Base-by-base conservation (phyloP, 92 coral and sea anemone genomes). In the Parazoanthus darwini region DNA sequence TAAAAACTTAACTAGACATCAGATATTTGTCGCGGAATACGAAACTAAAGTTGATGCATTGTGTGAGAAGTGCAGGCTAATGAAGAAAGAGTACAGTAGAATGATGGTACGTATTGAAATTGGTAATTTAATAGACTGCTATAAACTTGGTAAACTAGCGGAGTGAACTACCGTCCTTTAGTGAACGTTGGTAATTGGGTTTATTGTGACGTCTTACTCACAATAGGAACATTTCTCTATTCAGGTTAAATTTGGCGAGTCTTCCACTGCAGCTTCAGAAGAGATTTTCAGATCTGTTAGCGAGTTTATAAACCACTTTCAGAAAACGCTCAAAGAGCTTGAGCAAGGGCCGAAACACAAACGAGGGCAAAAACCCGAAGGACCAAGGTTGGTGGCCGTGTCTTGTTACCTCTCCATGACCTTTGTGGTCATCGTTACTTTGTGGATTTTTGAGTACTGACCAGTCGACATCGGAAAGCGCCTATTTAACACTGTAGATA, bases 181-280 rank as follows among this genome's bases (percentile, higher is more conserved):
- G 8, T 46, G 51, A 46, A 46, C 51, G 51, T 46, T 46, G 8
- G 7, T 46, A 46, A 29, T 29, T 29, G 33, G 33, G 33, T 29
- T 29, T 29, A 29, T 29, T 29, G 33, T 0, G 33, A 78, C 46
- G 58, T 77, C 63, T 59, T 6, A 6, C 72, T 33, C 51, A 50
- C 15, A 37, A 11, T 3, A 63, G 5, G 26, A 3, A 63, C 70
- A 63, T 63, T 63, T 50, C 54, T 16, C 36, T 68, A 16, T 86
- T n/a, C 87, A 96, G 98, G 74, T 81, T 7, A 74, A 91, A 77
- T 91, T 95, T 46, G 99, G 97, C 42, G 99, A 97, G 78, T 89
- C 98, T 0, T 90, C 94, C n/a, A 92, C 92, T 66, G 93, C 95
- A 79, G 96, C 96, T 50, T 97, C 99, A 4, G 99, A 97, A 90